Evolutionary conservation across 2,888 invertebrate genomes (phyloP).

Genomic region (Pegoplata infirma): DNA sequence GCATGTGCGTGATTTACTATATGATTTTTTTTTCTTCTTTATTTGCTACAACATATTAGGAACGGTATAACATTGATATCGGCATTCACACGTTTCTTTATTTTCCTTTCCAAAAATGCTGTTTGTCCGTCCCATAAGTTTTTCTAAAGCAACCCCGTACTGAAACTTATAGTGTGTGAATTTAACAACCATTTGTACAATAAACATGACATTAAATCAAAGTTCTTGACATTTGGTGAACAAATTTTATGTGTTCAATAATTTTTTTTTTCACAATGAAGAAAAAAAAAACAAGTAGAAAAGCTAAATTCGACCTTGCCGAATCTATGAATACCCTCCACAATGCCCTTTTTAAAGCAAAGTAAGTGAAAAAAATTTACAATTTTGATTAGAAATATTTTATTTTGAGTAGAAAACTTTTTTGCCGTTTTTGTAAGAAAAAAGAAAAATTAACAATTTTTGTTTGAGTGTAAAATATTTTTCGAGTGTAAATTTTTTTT

Average conservation of each 20-base stretch:
- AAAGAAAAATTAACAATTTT: too few species aligned
- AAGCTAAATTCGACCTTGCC: too few species aligned
- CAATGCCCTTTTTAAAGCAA: too few species aligned
- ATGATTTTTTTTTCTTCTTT: not conserved
- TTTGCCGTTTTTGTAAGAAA: too few species aligned
- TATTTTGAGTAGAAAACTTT: too few species aligned
- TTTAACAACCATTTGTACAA: slow-evolving; percentile 42
- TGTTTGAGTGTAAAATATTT: too few species aligned
- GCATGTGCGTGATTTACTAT: slow-evolving; percentile 31
- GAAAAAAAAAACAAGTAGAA: too few species aligned
- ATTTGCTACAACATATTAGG: too few species aligned
- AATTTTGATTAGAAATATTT: too few species aligned
- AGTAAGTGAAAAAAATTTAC: too few species aligned
- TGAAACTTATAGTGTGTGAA: not conserved
- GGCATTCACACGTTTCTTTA: slow-evolving; percentile 46
- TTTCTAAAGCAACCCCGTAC: slow-evolving; percentile 7
- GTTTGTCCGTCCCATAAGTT: slow-evolving; percentile 1
- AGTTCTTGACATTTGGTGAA: slow-evolving; percentile 59
- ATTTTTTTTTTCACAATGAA: slow-evolving; percentile 16
- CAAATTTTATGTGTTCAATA: not conserved
- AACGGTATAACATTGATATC: slow-evolving; percentile 25
- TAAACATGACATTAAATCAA: slow-evolving; percentile 61
- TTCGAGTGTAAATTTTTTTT: too few species aligned
- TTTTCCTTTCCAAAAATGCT: slow-evolving; percentile 6
- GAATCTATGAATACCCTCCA: too few species aligned